Evolutionary conservation across 2,113 vertebrate genomes (phyloP).

Genomic region (Grallaria varia): DNA sequence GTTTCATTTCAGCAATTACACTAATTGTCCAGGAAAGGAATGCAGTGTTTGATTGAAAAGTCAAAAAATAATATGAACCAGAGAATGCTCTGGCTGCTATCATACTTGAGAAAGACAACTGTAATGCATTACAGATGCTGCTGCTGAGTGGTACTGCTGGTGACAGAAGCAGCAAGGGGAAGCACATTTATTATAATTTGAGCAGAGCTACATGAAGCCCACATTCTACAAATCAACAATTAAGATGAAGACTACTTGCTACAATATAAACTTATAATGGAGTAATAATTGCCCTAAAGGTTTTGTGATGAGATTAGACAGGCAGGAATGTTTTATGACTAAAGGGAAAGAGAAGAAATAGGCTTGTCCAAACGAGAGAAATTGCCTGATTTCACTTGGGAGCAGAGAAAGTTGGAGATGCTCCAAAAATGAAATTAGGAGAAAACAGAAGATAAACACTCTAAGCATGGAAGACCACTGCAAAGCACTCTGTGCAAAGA

Average conservation of each 20-base stretch:
- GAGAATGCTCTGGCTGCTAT: background rate
- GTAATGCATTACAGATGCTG: background rate
- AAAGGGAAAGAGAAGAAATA: background rate
- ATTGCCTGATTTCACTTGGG: background rate
- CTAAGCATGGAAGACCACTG: background rate
- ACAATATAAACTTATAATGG: background rate
- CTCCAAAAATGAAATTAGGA: background rate
- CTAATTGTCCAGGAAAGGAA: background rate
- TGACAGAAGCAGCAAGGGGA: background rate
- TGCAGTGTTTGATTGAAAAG: background rate
- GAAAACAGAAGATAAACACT: background rate
- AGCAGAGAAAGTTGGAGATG: background rate
- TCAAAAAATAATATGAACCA: background rate
- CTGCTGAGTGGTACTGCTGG: background rate
- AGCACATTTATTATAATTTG: background rate
- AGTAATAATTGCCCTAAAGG: conserved; percentile 31
- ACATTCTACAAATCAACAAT: background rate
- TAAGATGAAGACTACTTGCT: background rate
- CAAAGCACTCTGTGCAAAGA: background rate
- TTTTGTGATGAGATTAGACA: conserved; percentile 6
- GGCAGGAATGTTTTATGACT: conserved; percentile 8
- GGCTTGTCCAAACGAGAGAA: background rate
- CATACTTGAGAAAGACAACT: background rate
- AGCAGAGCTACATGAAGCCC: background rate
- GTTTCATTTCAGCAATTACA: background rate